These are phyloP conservation scores for Phaedon cochleariae DNA, from an alignment of 2,888 invertebrate species.

Conservation along the genomic window DNA sequence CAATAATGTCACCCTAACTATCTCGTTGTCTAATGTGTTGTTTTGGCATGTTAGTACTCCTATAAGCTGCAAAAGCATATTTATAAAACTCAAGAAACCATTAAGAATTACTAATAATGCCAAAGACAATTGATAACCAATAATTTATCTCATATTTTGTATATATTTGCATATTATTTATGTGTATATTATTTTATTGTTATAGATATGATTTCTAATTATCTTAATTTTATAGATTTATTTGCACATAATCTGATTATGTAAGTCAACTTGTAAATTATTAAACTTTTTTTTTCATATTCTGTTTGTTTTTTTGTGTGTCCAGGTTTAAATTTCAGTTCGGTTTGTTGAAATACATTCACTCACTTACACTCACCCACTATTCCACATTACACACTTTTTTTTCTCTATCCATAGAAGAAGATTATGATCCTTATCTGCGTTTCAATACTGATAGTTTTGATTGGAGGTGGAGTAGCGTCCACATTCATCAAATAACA, in stretches of 20 bases:
- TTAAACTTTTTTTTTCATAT: conserved; percentile 39
- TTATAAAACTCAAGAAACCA: conserved; percentile 17
- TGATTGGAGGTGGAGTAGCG: conserved; percentile 33
- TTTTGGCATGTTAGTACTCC: too few species aligned
- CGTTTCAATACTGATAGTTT: conserved; percentile 74
- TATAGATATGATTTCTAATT: conserved; percentile 34
- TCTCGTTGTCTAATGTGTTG: too few species aligned
- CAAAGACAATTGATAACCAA: conserved; percentile 40
- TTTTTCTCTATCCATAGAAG: conserved; percentile 67
- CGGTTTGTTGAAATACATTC: conserved; percentile 15
- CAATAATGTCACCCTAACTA: too few species aligned
- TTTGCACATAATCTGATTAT: conserved; percentile 40
- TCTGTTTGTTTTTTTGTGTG: conserved; percentile 25
- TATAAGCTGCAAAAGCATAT: conserved; percentile 18
- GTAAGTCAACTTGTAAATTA: conserved; percentile 38
- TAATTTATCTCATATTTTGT: conserved; percentile 36
- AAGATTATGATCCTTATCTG: conserved; percentile 92
- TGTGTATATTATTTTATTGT: conserved; percentile 42
- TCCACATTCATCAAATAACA: conserved; percentile 14
- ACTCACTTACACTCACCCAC: conserved; percentile 15
- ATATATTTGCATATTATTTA: conserved; percentile 41
- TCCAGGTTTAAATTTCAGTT: conserved; percentile 11
- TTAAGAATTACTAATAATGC: conserved; percentile 42
- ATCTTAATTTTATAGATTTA: conserved; percentile 35
- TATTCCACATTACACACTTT: conserved; percentile 13